These are phyloP conservation scores for Luscinia luscinia DNA, from an alignment of 2,797 vertebrate genomes.

Conservation along the genomic window DNA sequence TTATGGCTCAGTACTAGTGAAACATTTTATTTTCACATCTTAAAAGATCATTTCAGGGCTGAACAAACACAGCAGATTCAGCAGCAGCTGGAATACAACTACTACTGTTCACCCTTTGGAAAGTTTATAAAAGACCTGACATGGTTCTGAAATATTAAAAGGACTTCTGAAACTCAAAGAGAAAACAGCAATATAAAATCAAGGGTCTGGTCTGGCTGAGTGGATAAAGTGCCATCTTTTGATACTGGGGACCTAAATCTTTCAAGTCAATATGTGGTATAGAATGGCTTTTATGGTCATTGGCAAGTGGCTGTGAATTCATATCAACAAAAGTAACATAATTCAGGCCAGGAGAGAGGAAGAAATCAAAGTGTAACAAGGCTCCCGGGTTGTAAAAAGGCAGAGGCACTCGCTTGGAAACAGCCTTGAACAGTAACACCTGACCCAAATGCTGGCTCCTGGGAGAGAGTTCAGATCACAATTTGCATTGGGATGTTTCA, in stretches of 20 bases:
- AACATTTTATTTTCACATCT: slow-evolving; percentile 75
- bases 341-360: slow-evolving; percentile 52
- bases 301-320: slow-evolving; percentile 54
- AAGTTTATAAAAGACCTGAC: slow-evolving; percentile 67
- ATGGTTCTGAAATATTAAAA: slow-evolving; percentile 72
- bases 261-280: slow-evolving; percentile 55
- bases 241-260: slow-evolving; percentile 58
- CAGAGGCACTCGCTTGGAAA: slow-evolving; percentile 4
- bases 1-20: slow-evolving; percentile 66
- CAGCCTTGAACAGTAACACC: slow-evolving; percentile 16
- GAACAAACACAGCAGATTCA: slow-evolving; percentile 73
- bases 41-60: slow-evolving; percentile 76
- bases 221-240: slow-evolving; percentile 63
- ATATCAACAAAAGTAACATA: slow-evolving; percentile 57
- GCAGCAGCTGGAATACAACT: slow-evolving; percentile 71
- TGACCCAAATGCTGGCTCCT: slow-evolving; percentile 33
- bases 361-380: slow-evolving; percentile 64
- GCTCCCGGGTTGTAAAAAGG: slow-evolving; percentile 21
- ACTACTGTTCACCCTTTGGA: slow-evolving; percentile 71
- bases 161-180: slow-evolving; percentile 64
- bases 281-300: slow-evolving; percentile 63
- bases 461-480: slow-evolving; percentile 17
- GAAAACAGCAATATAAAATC: slow-evolving; percentile 70
- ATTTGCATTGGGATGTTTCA: slow-evolving; percentile 33
- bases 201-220: slow-evolving; percentile 64